These are phyloP conservation scores for Chrysomallon squamiferum DNA, from an alignment of 1,140 invertebrate species.

Conservation along the genomic window DNA sequence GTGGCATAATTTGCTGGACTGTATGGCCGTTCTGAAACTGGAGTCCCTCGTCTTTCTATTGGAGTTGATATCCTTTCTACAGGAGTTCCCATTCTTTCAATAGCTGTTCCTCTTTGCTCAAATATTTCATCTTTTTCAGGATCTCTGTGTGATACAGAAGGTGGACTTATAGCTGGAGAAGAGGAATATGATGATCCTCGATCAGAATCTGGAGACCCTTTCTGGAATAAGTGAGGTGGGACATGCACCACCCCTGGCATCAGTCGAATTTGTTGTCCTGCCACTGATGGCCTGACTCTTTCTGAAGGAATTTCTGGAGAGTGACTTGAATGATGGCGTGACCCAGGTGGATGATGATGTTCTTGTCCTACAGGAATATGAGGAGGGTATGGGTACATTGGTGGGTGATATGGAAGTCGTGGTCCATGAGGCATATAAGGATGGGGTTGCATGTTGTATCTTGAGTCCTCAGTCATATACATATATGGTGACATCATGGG, in stretches of 20 bases:
- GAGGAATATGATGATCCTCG: background rate
- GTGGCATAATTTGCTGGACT: slow-evolving; percentile 26
- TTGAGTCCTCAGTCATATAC: slow-evolving; percentile 25
- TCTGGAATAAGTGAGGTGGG: no score
- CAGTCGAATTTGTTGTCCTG: slow-evolving; percentile 29
- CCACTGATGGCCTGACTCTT: background rate
- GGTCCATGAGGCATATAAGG: slow-evolving; percentile 10
- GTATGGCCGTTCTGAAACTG: slow-evolving; percentile 21
- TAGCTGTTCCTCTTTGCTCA: slow-evolving; percentile 21
- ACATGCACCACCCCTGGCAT: no score
- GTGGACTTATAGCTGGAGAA: slow-evolving; percentile 25
- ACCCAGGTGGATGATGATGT: background rate
- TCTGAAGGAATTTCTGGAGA: slow-evolving; percentile 1
- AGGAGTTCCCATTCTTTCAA: slow-evolving; percentile 5
- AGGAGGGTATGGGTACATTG: slow-evolving; percentile 11
- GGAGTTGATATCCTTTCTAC: background rate
- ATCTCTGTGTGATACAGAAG: slow-evolving; percentile 48
- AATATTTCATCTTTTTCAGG: slow-evolving; percentile 26
- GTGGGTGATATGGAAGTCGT: background rate
- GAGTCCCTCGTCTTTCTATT: slow-evolving; percentile 10
- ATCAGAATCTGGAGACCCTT: background rate
- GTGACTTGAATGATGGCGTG: background rate
- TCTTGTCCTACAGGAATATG: background rate
- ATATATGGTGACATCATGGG: slow-evolving; percentile 21
- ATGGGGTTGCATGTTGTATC: slow-evolving; percentile 8